A percentile compares a stretch with the other conserved stretches of the same genome.
Conservation (phyloP, 2,888 invertebrate genomes). For the Mimachlamys varia region DNA sequence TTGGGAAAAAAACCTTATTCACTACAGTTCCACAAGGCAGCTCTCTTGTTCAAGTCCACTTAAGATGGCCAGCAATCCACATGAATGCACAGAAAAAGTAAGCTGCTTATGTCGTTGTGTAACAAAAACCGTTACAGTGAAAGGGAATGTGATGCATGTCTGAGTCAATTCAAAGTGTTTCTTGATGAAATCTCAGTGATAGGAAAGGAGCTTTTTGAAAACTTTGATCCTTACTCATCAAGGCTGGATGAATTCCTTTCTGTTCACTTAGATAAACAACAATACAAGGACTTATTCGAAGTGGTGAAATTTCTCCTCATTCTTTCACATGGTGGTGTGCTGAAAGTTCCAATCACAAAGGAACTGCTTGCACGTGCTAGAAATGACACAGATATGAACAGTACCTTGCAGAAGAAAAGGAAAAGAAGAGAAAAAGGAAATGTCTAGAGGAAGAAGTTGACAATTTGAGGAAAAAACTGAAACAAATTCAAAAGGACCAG, state of each 20-base stretch:
- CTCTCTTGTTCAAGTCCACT: slow-evolving; percentile 45
- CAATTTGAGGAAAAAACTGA: background rate
- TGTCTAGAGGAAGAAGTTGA: background rate
- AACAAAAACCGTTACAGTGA: slow-evolving; percentile 36
- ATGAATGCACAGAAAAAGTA: background rate
- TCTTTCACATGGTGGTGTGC: background rate
- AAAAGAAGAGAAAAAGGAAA: background rate
- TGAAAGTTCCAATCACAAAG: background rate
- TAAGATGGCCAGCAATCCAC: slow-evolving; percentile 41
- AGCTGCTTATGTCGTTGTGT: background rate
- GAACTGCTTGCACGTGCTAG: slow-evolving; percentile 19
- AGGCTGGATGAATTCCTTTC: slow-evolving; percentile 2
- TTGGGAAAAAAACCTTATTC: slow-evolving; percentile 46
- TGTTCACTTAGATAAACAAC: background rate
- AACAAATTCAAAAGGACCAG: slow-evolving; percentile 19
- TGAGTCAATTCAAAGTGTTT: slow-evolving; percentile 16
- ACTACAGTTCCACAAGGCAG: slow-evolving; percentile 39
- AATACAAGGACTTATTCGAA: background rate
- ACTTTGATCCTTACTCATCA: background rate
- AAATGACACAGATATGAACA: background rate
- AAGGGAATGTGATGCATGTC: background rate
- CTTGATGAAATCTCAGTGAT: slow-evolving; percentile 28
- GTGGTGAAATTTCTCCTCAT: slow-evolving; percentile 4
- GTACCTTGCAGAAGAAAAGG: background rate
- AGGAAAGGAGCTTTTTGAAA: slow-evolving; percentile 38